Evolutionary conservation across 1,140 invertebrate species (phyloP).

Genomic region (Bombyx mandarina): DNA sequence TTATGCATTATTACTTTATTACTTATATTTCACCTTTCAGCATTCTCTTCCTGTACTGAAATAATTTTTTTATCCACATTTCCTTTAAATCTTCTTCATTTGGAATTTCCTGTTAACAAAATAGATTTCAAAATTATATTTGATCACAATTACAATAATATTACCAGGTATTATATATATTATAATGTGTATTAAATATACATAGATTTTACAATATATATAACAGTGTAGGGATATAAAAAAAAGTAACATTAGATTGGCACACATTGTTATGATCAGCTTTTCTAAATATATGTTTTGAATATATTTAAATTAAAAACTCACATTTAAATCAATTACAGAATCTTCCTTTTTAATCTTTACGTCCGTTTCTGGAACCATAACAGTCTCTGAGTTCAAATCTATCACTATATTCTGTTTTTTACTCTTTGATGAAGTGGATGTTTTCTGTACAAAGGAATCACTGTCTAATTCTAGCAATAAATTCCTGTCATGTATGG

Average conservation of each 20-base stretch:
- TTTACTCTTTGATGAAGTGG: constrained; percentile 59
- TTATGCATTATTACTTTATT: background rate
- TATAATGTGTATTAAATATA: background rate
- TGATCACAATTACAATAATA: background rate
- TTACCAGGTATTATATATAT: background rate
- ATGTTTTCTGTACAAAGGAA: constrained; percentile 54
- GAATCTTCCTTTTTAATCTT: constrained; percentile 56
- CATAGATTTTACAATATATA: background rate
- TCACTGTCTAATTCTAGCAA: constrained; percentile 63
- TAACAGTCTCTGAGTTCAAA: constrained; percentile 58
- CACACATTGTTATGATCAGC: too few relatives aligned
- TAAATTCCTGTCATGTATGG: constrained; percentile 65
- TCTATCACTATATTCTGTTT: constrained; percentile 69
- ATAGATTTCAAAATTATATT: constrained; percentile 1
- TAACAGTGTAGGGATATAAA: background rate
- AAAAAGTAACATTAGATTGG: too few relatives aligned
- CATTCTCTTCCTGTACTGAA: constrained; percentile 64
- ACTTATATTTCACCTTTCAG: constrained; percentile 51
- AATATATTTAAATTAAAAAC: constrained; percentile 13
- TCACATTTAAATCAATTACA: constrained; percentile 63
- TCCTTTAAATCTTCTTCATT: constrained; percentile 59
- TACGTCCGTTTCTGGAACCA: constrained; percentile 48
- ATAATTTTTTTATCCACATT: constrained; percentile 68
- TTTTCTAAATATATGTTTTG: too few relatives aligned
- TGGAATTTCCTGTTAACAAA: constrained; percentile 57